Conservation (phyloP, 2,113 vertebrate genomes). For the Prunella fulvescens region DNA sequence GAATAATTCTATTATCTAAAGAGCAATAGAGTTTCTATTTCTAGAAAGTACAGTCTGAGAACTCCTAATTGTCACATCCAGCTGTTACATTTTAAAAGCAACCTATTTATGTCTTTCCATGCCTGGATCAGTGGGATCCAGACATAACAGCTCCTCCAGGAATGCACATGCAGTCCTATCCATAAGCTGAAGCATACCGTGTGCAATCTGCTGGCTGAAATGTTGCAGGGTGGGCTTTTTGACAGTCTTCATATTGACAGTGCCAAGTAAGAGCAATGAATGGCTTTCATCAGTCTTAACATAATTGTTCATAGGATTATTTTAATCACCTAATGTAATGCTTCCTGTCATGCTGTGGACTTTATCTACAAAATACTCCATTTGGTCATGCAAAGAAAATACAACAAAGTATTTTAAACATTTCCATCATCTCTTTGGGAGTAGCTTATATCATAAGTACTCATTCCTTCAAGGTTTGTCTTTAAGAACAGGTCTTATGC, state of each 20-base stretch:
- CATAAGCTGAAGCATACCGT: neutral
- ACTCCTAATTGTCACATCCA: neutral
- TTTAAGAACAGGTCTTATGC: neutral
- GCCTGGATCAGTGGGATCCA: neutral
- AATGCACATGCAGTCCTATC: neutral
- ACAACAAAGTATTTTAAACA: slow-evolving; percentile 7
- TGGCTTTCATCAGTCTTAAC: slow-evolving; percentile 11
- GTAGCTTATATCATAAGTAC: neutral
- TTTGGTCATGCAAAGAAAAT: slow-evolving; percentile 11
- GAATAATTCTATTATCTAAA: neutral
- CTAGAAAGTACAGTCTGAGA: neutral
- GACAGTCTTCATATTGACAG: neutral
- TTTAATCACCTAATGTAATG: slow-evolving; percentile 18
- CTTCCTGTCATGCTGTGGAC: slow-evolving; percentile 8
- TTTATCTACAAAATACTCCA: neutral
- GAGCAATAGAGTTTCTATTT: neutral
- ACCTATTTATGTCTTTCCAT: neutral
- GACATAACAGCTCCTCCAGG: neutral
- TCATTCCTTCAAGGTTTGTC: neutral
- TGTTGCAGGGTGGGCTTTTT: neutral
- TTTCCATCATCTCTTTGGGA: neutral
- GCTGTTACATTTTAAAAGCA: neutral
- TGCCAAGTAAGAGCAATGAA: neutral
- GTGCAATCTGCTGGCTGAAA: neutral
- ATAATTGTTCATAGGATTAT: slow-evolving; percentile 7